A percentile compares a stretch with the other conserved stretches of the same genome.
phyloP scores from a whole-genome alignment of 2,888 invertebrate genomes.

The Hymenopus coronatus region DNA sequence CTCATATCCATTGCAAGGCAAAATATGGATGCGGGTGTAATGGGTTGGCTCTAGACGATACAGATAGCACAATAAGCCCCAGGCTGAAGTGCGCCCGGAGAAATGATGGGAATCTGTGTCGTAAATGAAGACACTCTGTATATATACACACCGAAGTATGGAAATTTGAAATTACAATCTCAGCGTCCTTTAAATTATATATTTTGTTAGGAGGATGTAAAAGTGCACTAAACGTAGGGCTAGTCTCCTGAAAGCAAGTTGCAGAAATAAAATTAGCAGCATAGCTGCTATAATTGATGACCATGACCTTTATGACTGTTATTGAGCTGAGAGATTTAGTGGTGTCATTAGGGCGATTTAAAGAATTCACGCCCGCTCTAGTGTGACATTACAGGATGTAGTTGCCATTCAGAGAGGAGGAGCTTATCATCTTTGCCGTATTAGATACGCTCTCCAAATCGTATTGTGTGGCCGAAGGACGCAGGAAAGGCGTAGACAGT shows the following conservation, averaged over 20 bases:
- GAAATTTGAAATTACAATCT: too few relatives aligned
- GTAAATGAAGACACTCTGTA: too few relatives aligned
- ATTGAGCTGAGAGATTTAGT: not conserved
- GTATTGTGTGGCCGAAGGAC: not conserved
- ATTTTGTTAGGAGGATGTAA: too few relatives aligned
- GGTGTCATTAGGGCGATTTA: not conserved
- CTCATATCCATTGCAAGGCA: too few relatives aligned
- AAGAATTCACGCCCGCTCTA: not conserved
- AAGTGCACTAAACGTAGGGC: too few relatives aligned
- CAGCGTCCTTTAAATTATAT: too few relatives aligned
- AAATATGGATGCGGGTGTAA: too few relatives aligned
- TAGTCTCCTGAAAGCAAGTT: not conserved
- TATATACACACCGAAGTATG: too few relatives aligned
- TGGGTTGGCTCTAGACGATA: too few relatives aligned
- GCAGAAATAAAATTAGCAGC: not conserved
- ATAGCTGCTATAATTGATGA: not conserved
- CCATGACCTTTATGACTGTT: not conserved
- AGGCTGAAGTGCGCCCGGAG: too few relatives aligned
- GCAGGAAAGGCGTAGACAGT: not conserved
- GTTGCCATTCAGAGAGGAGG: not conserved
- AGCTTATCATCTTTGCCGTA: not conserved
- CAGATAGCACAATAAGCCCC: too few relatives aligned
- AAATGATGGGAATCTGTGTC: too few relatives aligned
- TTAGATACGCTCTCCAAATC: not conserved
- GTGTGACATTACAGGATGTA: not conserved